Evolutionary conservation across 1,140 invertebrate species (phyloP).

Genomic region (Solenopsis invicta): DNA sequence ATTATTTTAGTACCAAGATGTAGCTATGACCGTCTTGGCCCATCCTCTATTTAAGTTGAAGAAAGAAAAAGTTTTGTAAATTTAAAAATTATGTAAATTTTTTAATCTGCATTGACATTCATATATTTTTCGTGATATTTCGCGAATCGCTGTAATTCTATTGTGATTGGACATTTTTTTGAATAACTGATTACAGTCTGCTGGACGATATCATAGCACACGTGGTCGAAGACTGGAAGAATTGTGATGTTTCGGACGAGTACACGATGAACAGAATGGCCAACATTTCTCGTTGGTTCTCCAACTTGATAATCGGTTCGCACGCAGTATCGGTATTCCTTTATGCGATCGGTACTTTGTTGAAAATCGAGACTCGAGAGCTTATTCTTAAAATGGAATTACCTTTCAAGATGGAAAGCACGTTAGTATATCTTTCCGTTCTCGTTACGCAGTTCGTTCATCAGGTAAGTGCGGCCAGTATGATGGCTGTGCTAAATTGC

Average conservation of each 20-base stretch:
- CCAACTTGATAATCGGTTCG: constrained; percentile 7
- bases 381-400: constrained; percentile 65
- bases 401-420: constrained; percentile 32
- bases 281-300: constrained; percentile 5
- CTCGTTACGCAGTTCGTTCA: constrained; percentile 55
- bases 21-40: too few species aligned
- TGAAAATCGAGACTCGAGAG: constrained; percentile 4
- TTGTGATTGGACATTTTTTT: background rate
- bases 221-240: constrained; percentile 55
- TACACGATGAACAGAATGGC: constrained; percentile 35
- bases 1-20: too few species aligned
- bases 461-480: constrained; percentile 8
- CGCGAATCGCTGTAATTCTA: background rate
- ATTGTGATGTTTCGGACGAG: background rate
- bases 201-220: constrained; percentile 50
- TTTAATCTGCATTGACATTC: background rate
- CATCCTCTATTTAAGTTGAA: background rate
- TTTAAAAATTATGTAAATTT: background rate
- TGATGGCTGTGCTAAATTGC: constrained; percentile 5
- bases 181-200: constrained; percentile 43
- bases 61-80: background rate
- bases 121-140: too few species aligned
- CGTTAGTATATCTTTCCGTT: constrained; percentile 43
- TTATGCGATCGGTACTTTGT: constrained; percentile 2
- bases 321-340: background rate